These are phyloP conservation scores for Ochlodes sylvanus DNA, from an alignment of 2,888 invertebrate genomes.

Conservation along the genomic window DNA sequence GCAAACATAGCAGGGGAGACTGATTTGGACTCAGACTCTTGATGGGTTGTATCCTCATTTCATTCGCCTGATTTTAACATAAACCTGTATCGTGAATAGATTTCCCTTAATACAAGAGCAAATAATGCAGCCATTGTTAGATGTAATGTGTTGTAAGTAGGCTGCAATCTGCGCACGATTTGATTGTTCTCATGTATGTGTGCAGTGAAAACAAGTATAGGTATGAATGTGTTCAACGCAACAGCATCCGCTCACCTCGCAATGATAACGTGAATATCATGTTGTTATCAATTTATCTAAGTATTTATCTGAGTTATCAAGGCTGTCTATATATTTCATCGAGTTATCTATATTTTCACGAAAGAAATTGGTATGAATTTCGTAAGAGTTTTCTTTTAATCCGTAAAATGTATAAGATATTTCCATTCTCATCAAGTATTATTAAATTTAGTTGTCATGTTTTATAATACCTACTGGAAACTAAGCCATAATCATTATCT, in stretches of 20 bases:
- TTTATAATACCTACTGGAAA: too few species aligned
- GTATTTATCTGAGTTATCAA: too few species aligned
- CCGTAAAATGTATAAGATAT: background rate
- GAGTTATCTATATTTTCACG: background rate
- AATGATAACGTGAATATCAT: conserved; percentile 1
- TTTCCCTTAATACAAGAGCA: conserved; percentile 1
- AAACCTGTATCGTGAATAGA: background rate
- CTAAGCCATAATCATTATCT: too few species aligned
- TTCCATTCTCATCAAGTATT: too few species aligned
- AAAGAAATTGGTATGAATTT: background rate
- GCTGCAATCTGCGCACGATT: conserved; percentile 13
- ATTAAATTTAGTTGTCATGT: too few species aligned
- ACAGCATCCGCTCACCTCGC: conserved; percentile 4
- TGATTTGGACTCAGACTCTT: too few species aligned
- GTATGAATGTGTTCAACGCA: background rate
- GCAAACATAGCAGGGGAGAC: too few species aligned
- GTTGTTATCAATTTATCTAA: conserved; percentile 9
- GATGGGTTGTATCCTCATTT: too few species aligned
- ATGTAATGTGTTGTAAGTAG: conserved; percentile 1
- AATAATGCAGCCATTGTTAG: conserved; percentile 1
- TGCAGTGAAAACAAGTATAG: conserved; percentile 14
- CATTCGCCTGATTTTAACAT: background rate
- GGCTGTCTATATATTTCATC: too few species aligned
- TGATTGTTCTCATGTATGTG: conserved; percentile 19
- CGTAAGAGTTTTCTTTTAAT: background rate